A percentile compares a stretch with the other conserved stretches of the same genome.
These are phyloP conservation scores for Hydrochoerus hydrochaeris DNA, from an alignment of 2,113 vertebrate genomes.

Conservation along the genomic window DNA sequence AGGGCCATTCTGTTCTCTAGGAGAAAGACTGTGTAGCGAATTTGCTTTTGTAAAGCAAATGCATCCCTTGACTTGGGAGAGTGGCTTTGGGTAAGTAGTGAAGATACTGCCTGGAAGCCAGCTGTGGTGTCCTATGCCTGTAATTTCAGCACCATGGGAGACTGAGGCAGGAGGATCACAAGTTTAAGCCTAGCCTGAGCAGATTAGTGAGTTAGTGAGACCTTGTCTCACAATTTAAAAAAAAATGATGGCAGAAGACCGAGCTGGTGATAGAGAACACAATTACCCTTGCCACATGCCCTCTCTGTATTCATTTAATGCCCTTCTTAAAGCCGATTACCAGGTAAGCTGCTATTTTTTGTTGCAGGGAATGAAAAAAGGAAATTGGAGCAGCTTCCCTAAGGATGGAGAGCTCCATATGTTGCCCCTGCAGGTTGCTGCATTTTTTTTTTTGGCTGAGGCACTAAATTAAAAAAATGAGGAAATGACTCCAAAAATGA, in stretches of 20 bases:
- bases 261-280: neutral
- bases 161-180: neutral
- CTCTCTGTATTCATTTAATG: neutral
- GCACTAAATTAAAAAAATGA: slow-evolving; percentile 1
- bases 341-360: slow-evolving; percentile 43
- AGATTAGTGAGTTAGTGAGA: neutral
- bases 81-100: neutral
- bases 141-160: neutral
- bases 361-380: slow-evolving; percentile 17
- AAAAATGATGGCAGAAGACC: neutral
- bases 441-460: neutral
- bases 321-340: slow-evolving; percentile 7
- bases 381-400: slow-evolving; percentile 11
- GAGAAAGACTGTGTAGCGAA: slow-evolving; percentile 12
- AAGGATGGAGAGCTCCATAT: slow-evolving; percentile 29
- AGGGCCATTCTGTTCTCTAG: slow-evolving; percentile 22
- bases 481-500: slow-evolving; percentile 42
- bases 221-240: neutral
- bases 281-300: neutral
- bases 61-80: slow-evolving; percentile 38
- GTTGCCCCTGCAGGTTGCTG: neutral
- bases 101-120: neutral
- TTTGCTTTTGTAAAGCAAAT: slow-evolving; percentile 19
- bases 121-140: neutral
- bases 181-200: neutral